A percentile compares a stretch with the other conserved stretches of the same genome.
These are phyloP conservation scores for Brachionus koreanus DNA, from an alignment of 1,140 invertebrate genomes.

Conservation along the genomic window DNA sequence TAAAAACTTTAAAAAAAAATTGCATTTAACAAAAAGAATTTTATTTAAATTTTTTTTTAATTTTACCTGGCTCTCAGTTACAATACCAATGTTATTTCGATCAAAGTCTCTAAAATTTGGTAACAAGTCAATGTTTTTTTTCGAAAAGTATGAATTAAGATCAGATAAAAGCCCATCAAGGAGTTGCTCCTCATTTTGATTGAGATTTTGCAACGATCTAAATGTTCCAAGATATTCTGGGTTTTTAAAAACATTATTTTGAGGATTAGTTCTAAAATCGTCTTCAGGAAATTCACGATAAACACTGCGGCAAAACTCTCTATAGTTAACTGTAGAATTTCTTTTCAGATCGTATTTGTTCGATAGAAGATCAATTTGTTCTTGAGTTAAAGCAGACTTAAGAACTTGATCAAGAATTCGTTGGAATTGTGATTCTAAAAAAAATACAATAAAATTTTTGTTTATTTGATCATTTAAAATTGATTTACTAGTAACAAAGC, in stretches of 20 bases:
- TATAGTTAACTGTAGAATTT: constrained; percentile 55
- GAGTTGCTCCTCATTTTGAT: constrained; percentile 49
- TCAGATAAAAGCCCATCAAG: constrained; percentile 49
- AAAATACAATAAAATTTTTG: not conserved
- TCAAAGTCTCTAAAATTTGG: constrained; percentile 58
- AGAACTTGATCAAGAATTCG: constrained; percentile 55
- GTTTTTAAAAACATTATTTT: constrained; percentile 11
- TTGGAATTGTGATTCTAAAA: constrained; percentile 55
- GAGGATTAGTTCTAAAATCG: not conserved
- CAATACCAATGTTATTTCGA: constrained; percentile 54
- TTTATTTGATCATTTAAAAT: not conserved
- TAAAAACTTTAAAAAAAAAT: constrained; percentile 53
- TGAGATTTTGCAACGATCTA: constrained; percentile 52
- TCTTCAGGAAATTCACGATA: constrained; percentile 46
- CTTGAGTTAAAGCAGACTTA: constrained; percentile 50
- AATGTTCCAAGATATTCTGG: constrained; percentile 50
- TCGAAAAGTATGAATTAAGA: constrained; percentile 51
- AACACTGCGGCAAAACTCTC: constrained; percentile 54
- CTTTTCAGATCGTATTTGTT: constrained; percentile 52
- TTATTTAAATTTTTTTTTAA: not conserved
- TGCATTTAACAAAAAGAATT: not conserved
- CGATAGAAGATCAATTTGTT: constrained; percentile 51
- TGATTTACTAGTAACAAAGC: constrained; percentile 55
- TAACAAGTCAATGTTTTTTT: constrained; percentile 53
- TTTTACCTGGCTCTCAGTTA: constrained; percentile 57